Evolutionary conservation across 2,797 vertebrate genomes (phyloP), one percentile per base, ranked within the genome.

Genomic region (Epinephelus malabaricus): DNA sequence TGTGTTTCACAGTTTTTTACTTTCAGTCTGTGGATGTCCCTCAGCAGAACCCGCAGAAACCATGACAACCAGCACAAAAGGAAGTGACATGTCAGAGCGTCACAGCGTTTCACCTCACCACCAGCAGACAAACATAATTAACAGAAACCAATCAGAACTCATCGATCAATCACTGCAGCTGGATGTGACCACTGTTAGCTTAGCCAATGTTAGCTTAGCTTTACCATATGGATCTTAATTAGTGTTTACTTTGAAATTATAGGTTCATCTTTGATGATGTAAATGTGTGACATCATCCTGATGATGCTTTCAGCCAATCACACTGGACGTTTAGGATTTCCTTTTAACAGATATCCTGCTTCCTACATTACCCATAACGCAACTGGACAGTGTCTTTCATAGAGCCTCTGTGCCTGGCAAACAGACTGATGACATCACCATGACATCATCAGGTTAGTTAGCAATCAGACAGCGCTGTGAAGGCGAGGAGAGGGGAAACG

Each of bases 1-100:
- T 50, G 19, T 59, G 21, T 74, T 90, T 90, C 87, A 90, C 85
- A 88, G 85, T 84, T 86, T 73, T 60, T 46, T 6, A 17, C 15
- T 30, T 76, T 81, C 58, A 76, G 68, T 73, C 64, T 51, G 68
- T 65, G 34, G 34, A 34, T 0, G 9, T 30, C 58, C 40, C 27
- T 58, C 56, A 63, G 18, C 51, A 72, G 65, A 65, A 34, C 65
- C 55, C n/a, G 18, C 51, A 72, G 65, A 65, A 34, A 69, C 55
- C n/a, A 43, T 12, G 54, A 40, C 5, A 61, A 67, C 40, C 50
- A 7, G 45, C 19, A 25, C 25, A 67, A 81, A 56, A 79, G 70
- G 58, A 74, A 73, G 70, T 67, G 68, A 81, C 72, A 47, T 4
- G 27, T 66, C 76, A 76, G 71, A 38, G 1, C 4, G 8, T 14